A percentile compares a stretch with the other conserved stretches of the same genome.
Evolutionary conservation across 2,797 vertebrate species (phyloP).

Genomic region (Premnoplex brunnescens): DNA sequence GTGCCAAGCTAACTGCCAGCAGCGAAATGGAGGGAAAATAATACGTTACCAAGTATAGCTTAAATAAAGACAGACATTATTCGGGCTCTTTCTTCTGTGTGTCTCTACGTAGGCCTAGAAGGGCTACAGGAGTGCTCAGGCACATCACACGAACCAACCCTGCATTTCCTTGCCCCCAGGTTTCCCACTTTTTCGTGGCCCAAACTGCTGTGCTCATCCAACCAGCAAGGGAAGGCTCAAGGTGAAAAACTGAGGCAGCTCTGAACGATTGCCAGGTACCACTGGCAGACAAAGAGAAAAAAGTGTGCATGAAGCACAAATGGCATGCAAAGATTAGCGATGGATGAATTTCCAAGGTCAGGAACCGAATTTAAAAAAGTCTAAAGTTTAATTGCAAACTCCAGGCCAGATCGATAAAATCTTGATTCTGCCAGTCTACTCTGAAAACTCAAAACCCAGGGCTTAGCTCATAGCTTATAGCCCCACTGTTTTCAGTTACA

Average conservation of each 20-base stretch:
- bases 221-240: neutral
- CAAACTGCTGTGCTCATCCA: neutral
- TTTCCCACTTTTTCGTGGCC: neutral
- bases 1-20: slow-evolving; percentile 32
- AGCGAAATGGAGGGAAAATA: slow-evolving; percentile 56
- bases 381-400: neutral
- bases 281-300: neutral
- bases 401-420: neutral
- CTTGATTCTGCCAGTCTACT: neutral
- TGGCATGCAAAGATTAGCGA: neutral
- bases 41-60: slow-evolving; percentile 55
- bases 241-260: slow-evolving; percentile 9
- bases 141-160: neutral
- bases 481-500: neutral
- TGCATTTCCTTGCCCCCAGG: neutral
- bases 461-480: neutral
- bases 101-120: neutral
- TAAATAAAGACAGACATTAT: slow-evolving; percentile 48
- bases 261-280: neutral
- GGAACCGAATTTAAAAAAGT: neutral
- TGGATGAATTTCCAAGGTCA: neutral
- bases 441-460: neutral
- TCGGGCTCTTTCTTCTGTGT: neutral
- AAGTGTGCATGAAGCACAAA: neutral
- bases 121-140: neutral